Evolutionary conservation across 2,113 vertebrate species (phyloP).

Genomic region (Raja brachyura): DNA sequence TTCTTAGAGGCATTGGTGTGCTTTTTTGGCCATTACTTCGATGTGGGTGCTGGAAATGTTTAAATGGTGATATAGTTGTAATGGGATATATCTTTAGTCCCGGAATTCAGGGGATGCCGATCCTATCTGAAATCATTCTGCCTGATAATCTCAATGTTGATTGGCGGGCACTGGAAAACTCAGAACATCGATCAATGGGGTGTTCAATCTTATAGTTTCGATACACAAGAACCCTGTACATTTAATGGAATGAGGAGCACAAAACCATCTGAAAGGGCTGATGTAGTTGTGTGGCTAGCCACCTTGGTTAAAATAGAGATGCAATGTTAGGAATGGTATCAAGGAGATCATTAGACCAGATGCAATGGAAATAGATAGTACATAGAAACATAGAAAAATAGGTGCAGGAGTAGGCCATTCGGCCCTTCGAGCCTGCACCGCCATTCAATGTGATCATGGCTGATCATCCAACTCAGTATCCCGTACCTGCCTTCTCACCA

Average conservation of each 20-base stretch:
- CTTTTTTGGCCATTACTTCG: too few species aligned
- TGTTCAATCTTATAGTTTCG: neutral
- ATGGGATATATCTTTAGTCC: neutral
- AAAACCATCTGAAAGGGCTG: neutral
- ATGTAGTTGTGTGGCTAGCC: neutral
- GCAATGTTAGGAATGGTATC: neutral
- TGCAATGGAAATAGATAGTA: neutral
- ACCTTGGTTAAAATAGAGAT: neutral
- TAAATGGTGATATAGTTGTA: neutral
- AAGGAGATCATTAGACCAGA: neutral
- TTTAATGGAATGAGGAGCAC: neutral
- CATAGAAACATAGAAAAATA: too few species aligned
- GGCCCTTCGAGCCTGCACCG: too few species aligned
- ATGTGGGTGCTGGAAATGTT: neutral
- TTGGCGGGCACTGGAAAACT: neutral
- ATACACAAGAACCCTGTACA: neutral
- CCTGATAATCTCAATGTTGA: neutral
- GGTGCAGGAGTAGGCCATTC: too few species aligned
- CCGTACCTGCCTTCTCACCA: too few species aligned
- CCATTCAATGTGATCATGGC: too few species aligned
- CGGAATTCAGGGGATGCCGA: neutral
- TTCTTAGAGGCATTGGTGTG: too few species aligned
- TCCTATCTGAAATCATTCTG: neutral
- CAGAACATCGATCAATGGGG: neutral
- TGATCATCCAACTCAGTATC: too few species aligned